Evolutionary conservation across 2,888 invertebrate species (phyloP), one percentile per base, ranked within the genome.

Genomic region (Argyra leucocephala): DNA sequence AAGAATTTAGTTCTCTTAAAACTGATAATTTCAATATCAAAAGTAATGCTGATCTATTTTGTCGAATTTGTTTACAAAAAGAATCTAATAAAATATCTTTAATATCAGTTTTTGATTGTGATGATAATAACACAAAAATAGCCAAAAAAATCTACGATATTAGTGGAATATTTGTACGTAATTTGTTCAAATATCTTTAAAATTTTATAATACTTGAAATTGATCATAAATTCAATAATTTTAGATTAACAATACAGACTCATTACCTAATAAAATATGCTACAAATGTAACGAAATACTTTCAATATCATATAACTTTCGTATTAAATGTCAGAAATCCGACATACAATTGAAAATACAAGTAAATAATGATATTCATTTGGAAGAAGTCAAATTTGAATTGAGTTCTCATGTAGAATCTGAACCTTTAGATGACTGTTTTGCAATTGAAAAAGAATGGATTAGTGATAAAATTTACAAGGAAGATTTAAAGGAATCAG

Each of bases 221-320:
- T 22, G 23, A 57, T 0, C 26, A 23, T 22, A 36, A 22, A 21
- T 15, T 22, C 7, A 10, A 4, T 18, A 24, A 24, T 64, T 62
- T 10, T 58, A 79, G 77, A 72, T 77, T 58, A 69, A 71, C 24
- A 71, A 66, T 62, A 69, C 73, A 23, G 69, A 69, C 3, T 74
- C 76, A 31, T 66, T 79, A 15, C 76, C 78, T 0, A 73, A 74
- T 18, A 71, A 73, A 63, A 79, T 78, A 6, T 80, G 76, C 61
- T 66, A 68, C 0, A 74, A 73, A 59, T 77, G 77, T 63, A 69
- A 75, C 5, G 73, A 72, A 0, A 74, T 77, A 61, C 65, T 80
- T 6, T 72, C 71, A 3, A 70, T 78, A 9, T 76, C 79, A 0
- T 73, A 76, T 66, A 78, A 77, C 63, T 80, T 80, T 69, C 75